phyloP scores from a whole-genome alignment of 2,113 vertebrate species.

The Pterocles gutturalis region DNA sequence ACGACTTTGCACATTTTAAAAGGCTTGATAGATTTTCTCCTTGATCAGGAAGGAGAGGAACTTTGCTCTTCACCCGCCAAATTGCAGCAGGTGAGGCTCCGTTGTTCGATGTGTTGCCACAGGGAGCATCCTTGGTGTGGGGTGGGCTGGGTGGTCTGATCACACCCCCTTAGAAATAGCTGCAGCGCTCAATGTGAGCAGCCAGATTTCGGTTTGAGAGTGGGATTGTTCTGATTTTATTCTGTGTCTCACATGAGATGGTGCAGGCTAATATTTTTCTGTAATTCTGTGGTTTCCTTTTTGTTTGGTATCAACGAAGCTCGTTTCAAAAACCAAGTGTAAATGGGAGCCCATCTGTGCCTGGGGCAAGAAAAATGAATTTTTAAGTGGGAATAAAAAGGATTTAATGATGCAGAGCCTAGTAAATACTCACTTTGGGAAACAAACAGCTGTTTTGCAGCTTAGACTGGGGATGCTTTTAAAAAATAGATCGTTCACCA shows the following conservation, averaged over 20 bases:
- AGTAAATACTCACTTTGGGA: neutral
- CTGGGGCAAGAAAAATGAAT: neutral
- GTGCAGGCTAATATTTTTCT: neutral
- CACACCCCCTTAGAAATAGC: neutral
- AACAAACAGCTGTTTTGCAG: neutral
- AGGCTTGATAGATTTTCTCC: neutral
- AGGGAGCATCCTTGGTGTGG: rapidly evolving
- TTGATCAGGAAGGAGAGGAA: neutral
- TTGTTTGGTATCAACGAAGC: neutral
- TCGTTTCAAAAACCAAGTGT: neutral
- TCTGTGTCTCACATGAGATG: neutral
- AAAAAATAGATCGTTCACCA: neutral
- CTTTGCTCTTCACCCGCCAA: neutral
- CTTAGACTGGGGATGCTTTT: neutral
- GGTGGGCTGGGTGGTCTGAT: neutral
- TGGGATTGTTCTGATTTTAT: neutral
- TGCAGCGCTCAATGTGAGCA: neutral
- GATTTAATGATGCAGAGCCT: neutral
- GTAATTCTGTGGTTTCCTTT: neutral
- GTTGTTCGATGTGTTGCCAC: rapidly evolving
- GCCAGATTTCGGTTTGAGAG: neutral
- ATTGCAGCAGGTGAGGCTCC: neutral
- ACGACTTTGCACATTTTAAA: neutral
- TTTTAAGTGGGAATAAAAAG: neutral
- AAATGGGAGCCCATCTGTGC: neutral